Evolutionary conservation across 92 coral and sea anemone species (phyloP), one percentile per base, ranked within the genome.

Genomic region (Pocillopora grandis): DNA sequence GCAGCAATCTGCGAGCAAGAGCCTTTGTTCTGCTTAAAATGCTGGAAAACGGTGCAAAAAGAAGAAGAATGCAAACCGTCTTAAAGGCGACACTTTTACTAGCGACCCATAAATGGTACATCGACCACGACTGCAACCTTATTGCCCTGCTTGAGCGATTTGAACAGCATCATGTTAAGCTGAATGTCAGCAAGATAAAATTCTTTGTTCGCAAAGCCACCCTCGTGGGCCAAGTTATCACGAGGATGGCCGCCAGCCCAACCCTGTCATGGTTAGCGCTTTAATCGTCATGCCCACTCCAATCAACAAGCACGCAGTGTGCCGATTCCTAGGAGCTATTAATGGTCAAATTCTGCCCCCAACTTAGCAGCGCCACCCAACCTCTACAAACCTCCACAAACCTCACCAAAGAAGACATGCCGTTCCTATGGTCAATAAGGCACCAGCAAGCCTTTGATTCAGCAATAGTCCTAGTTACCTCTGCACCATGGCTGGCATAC

Each of bases 171-270:
- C 86, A 84, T 36, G 80, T 84, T 15, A 84, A 77, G 81, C 70
- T 77, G 18, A 77, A 52, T 23, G 71, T 52, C 76, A 63, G 66
- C 85, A 83, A 88, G 64, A 76, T 67, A 67, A 88, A 76, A 59
- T 87, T 87, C 70, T 48, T 76, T 37, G 69, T 77, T 7, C 75
- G 37, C 14, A 23, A 76, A 20, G 86, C 86, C 48, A 56, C 79
- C 81, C 79, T 88, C 84, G 79, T 84, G 85, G 91, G 82, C 48
- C 91, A 84, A 56, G 71, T 85, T 37, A 80, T 80, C 76, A 85
- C 89, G 42, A 86, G 81, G 65, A 82, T 20, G 92, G 89, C 48
- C 79, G 85, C 19, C 86, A 49, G 71, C 87, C 91, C 69, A 73
- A 81, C 78, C 77, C 77, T 15, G 82, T 76, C 31, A 81, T 74